Conservation (phyloP, 2,797 vertebrate species). For the Gadopsis bispinosus region DNA sequence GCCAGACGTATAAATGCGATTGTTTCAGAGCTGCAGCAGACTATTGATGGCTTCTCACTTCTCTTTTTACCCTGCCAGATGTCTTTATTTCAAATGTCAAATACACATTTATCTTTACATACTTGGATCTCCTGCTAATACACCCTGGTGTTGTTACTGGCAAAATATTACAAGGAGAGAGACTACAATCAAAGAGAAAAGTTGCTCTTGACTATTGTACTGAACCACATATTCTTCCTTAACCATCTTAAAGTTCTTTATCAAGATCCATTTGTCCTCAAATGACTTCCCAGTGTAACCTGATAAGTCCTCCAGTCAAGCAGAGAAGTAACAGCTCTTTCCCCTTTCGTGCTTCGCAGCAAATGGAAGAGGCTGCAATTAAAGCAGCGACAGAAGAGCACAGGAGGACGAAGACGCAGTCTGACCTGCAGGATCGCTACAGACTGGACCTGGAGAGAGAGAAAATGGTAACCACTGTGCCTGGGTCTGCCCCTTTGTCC, state of each 20-base stretch:
- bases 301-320: not conserved
- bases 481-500: not conserved
- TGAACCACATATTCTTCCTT: not conserved
- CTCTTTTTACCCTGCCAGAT: slow-evolving; percentile 52
- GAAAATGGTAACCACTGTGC: slow-evolving; percentile 86
- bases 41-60: slow-evolving; percentile 56
- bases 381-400: slow-evolving; percentile 88
- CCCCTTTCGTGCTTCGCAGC: slow-evolving; percentile 78
- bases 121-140: not conserved
- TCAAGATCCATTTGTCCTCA: not conserved
- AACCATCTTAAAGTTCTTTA: not conserved
- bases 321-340: slow-evolving; percentile 19
- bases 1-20: fast-evolving
- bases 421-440: slow-evolving; percentile 91
- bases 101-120: not conserved
- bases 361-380: slow-evolving; percentile 90
- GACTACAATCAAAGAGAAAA: not conserved
- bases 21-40: slow-evolving; percentile 13
- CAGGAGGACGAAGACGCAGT: slow-evolving; percentile 88
- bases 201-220: not conserved
- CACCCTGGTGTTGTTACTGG: not conserved
- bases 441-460: slow-evolving; percentile 93
- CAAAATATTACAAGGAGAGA: not conserved
- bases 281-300: not conserved
- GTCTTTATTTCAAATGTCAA: slow-evolving; percentile 4